Percentiles rank a stretch among this genome's conserved stretches.
Evolutionary conservation across 2,888 invertebrate genomes (phyloP).

Genomic region (Athalia rosae): DNA sequence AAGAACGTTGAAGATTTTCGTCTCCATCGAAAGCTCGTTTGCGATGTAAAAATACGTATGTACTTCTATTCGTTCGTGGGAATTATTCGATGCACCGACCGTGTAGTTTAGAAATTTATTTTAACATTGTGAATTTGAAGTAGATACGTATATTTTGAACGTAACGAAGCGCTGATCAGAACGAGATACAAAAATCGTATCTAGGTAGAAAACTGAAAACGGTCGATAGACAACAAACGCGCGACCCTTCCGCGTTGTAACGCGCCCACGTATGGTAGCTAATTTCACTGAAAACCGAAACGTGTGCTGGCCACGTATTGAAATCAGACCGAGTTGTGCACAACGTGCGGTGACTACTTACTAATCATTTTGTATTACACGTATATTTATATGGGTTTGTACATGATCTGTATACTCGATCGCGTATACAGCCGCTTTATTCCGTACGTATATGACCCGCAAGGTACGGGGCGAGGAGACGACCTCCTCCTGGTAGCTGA

Average conservation of each 20-base stretch:
- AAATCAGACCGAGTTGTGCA: no score
- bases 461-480: no score
- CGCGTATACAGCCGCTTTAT: background rate
- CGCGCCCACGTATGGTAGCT: no score
- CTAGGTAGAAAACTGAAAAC: no score
- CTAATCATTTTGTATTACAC: no score
- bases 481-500: background rate
- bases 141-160: background rate
- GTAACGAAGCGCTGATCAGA: background rate
- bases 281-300: no score
- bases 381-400: no score
- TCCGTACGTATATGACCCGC: no score
- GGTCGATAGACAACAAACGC: no score
- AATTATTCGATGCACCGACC: background rate
- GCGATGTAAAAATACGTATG: background rate
- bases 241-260: no score
- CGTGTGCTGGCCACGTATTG: no score
- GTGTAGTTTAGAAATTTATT: background rate
- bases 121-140: background rate
- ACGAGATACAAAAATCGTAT: background rate
- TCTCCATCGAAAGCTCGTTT: slow-evolving; percentile 4
- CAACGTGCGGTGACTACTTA: no score
- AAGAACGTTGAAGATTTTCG: background rate
- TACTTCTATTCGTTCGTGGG: slow-evolving; percentile 19
- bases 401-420: background rate